These are phyloP conservation scores for Stenodera caucasica DNA, from an alignment of 2,888 invertebrate species.

Conservation along the genomic window DNA sequence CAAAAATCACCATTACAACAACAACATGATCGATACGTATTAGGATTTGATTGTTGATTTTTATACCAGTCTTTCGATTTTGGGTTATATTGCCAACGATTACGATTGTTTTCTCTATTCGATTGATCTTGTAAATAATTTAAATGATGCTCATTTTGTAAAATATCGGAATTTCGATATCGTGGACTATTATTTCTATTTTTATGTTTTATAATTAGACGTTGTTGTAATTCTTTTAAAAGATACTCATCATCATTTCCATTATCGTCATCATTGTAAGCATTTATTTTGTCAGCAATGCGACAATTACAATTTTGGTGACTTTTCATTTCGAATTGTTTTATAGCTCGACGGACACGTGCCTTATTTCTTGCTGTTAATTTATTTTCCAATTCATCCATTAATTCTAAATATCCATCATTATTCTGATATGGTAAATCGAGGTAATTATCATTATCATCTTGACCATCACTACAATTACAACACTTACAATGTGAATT, in stretches of 20 bases:
- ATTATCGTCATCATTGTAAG: constrained; percentile 41
- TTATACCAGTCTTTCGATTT: constrained; percentile 33
- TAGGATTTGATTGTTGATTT: constrained; percentile 5
- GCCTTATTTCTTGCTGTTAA: constrained; percentile 49
- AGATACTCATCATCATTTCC: constrained; percentile 22
- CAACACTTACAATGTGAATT: constrained; percentile 9
- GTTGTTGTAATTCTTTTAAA: background rate
- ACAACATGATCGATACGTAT: background rate
- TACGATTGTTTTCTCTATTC: constrained; percentile 10
- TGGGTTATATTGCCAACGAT: constrained; percentile 33
- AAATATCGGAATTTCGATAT: constrained; percentile 16
- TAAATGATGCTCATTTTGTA: constrained; percentile 22
- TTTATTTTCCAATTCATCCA: constrained; percentile 52
- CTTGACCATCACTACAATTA: constrained; percentile 32
- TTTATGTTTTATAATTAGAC: background rate
- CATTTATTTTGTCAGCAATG: no score
- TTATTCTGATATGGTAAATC: constrained; percentile 52
- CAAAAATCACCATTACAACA: background rate
- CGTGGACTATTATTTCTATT: constrained; percentile 3
- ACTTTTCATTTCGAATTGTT: constrained; percentile 51
- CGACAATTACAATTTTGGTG: constrained; percentile 49
- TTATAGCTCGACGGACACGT: constrained; percentile 49
- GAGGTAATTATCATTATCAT: constrained; percentile 29
- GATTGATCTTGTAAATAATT: background rate
- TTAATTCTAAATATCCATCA: constrained; percentile 49